These are phyloP conservation scores for Hoplostethus atlanticus DNA, from an alignment of 2,797 vertebrate genomes.

Conservation along the genomic window DNA sequence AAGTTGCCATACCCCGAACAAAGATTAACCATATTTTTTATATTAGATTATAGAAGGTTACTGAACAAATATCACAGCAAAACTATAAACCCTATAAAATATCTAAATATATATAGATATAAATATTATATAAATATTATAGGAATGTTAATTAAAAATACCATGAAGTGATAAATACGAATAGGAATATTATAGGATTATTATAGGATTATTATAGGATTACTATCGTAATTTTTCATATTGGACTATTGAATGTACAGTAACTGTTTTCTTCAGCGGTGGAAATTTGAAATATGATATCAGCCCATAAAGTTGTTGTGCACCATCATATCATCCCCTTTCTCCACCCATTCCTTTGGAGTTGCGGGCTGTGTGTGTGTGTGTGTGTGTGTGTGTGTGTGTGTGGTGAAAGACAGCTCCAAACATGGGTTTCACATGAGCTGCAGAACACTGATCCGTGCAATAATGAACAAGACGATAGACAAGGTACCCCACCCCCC, in stretches of 20 bases:
- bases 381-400: conserved; percentile 22
- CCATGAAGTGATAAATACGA: too few species aligned
- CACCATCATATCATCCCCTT: conserved; percentile 54
- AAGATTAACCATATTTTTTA: neutral
- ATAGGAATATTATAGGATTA: too few species aligned
- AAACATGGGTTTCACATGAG: conserved; percentile 68
- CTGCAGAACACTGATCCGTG: conserved; percentile 68
- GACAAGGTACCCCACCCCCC: conserved; percentile 52
- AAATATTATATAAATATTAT: too few species aligned
- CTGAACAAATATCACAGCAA: neutral
- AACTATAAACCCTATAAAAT: neutral
- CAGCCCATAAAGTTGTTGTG: conserved; percentile 41
- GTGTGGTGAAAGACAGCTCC: conserved; percentile 60
- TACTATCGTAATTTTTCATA: too few species aligned
- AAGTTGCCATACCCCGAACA: neutral
- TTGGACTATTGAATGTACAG: conserved; percentile 10
- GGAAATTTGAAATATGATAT: conserved; percentile 41
- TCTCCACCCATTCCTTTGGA: conserved; percentile 62
- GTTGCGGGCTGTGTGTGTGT: conserved; percentile 32
- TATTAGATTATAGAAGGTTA: neutral
- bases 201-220: too few species aligned
- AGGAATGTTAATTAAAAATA: too few species aligned
- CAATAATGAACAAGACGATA: conserved; percentile 52
- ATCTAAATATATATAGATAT: neutral
- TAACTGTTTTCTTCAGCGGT: conserved; percentile 11